Base-by-base conservation (phyloP, 2,113 vertebrate species). In the Brevimyrus niger region DNA sequence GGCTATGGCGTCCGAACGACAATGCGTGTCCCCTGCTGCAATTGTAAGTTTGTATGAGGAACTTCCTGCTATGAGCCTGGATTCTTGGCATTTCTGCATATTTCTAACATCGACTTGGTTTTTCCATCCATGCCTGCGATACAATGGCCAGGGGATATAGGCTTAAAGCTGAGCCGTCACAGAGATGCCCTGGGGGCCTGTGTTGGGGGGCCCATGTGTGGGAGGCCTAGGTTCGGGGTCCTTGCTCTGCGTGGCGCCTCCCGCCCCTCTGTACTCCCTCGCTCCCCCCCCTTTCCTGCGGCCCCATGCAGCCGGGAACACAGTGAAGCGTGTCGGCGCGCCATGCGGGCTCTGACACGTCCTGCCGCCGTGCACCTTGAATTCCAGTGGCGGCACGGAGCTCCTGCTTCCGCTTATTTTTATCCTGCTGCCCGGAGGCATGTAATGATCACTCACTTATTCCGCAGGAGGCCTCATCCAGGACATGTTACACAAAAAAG, bases 311-410 rank as follows among this genome's bases (percentile, higher is more conserved):
- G 35, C 27, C 47, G 50, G 65, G 61, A 86, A 44, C 87, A 73
- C 87, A 31, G 47, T 31, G 23, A 15, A 73, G 61, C 88, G 47
- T 87, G 90, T 65, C 47, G 51, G 88, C 55, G 48, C 38, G 47
- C 19, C 38, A 61, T 65, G 69, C 83, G 88, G 19, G 90, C 61
- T 51, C 35, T 44, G 69, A 65, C 90, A 89, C 9, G 87, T 89
- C 87, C 90, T 51, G 35, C 38, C 15, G 42, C 46, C 46, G 4
- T 27, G 65, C 42, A 84, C 48, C 73, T 58, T 31, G 50, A 89
- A 46, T 89, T 27, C 50, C 82, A 38, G 7, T 10, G 48, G 31
- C 21, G 47, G 84, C 84, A 44, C 48, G 23, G 38, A 84, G 80
- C 51, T 89, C 48, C 2, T 19, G 38, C 44, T 85, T 61, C 35